Conservation (phyloP, 2,888 invertebrate genomes). For the Hybos culiciformis region DNA sequence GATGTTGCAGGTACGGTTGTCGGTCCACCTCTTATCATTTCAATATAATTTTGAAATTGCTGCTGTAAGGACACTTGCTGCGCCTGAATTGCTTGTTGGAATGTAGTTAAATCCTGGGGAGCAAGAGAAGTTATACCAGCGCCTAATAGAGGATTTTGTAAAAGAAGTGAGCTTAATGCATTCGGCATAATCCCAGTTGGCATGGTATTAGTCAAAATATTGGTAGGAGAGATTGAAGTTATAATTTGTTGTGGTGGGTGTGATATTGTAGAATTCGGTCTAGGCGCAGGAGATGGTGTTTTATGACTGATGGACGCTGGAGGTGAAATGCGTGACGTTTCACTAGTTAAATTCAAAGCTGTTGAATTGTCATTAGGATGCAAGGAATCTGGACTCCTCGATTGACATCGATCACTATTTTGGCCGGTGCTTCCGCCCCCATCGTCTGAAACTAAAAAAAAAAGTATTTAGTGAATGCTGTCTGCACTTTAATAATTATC, state of each 20-base stretch:
- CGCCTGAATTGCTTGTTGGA: conserved; percentile 31
- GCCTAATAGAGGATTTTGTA: conserved; percentile 22
- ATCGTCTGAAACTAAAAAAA: conserved; percentile 30
- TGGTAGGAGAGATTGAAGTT: background rate
- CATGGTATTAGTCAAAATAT: conserved; percentile 9
- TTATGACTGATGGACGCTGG: conserved; percentile 20
- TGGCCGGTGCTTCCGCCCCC: conserved; percentile 32
- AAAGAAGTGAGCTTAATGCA: conserved; percentile 16
- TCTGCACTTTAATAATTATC: background rate
- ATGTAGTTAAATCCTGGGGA: conserved; percentile 28
- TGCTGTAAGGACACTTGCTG: conserved; percentile 34
- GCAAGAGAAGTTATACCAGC: conserved; percentile 20
- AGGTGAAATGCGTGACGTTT: conserved; percentile 29
- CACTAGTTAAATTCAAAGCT: conserved; percentile 31
- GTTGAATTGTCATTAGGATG: conserved; percentile 22
- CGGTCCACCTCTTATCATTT: conserved; percentile 20
- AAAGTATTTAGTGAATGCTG: background rate
- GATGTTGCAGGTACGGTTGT: background rate
- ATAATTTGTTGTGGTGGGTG: conserved; percentile 2
- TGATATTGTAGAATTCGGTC: conserved; percentile 11
- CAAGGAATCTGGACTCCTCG: conserved; percentile 26
- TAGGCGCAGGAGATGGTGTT: conserved; percentile 15
- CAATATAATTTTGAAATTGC: conserved; percentile 33
- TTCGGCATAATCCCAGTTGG: conserved; percentile 15
- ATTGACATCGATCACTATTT: conserved; percentile 32